Evolutionary conservation across 2,797 vertebrate genomes (phyloP).

Genomic region (Coccyzus lansbergi): DNA sequence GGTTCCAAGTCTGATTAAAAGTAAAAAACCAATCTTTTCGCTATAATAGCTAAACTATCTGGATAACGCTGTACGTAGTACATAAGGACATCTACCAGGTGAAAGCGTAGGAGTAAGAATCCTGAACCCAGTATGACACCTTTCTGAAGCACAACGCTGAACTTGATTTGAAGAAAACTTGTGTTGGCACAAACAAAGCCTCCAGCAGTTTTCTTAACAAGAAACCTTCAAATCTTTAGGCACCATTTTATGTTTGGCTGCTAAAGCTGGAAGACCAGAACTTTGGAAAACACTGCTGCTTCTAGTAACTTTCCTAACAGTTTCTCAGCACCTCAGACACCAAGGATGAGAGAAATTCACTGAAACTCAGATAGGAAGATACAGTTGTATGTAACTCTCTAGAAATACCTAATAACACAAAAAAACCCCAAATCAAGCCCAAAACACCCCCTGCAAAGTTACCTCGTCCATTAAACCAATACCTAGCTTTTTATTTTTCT

Average conservation of each 20-base stretch:
- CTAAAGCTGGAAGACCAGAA: background rate
- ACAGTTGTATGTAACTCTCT: background rate
- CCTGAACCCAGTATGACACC: accelerated
- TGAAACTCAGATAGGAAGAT: background rate
- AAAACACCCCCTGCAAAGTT: background rate
- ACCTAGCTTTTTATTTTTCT: background rate
- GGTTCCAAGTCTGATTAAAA: background rate
- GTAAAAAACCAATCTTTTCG: background rate
- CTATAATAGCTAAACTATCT: background rate
- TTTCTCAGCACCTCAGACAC: background rate
- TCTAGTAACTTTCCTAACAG: background rate
- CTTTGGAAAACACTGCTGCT: background rate
- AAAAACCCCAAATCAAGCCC: background rate
- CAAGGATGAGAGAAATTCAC: background rate
- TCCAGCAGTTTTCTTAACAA: background rate
- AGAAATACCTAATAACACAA: background rate
- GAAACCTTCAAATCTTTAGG: background rate
- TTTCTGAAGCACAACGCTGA: background rate
- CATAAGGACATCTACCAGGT: background rate
- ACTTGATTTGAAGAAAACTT: background rate
- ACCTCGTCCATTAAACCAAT: background rate
- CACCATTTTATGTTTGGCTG: background rate
- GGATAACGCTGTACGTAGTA: background rate
- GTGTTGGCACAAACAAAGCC: background rate
- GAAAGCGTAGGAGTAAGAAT: background rate